Evolutionary conservation across 2,797 vertebrate species (phyloP).

Genomic region (Lacerta bilineata): DNA sequence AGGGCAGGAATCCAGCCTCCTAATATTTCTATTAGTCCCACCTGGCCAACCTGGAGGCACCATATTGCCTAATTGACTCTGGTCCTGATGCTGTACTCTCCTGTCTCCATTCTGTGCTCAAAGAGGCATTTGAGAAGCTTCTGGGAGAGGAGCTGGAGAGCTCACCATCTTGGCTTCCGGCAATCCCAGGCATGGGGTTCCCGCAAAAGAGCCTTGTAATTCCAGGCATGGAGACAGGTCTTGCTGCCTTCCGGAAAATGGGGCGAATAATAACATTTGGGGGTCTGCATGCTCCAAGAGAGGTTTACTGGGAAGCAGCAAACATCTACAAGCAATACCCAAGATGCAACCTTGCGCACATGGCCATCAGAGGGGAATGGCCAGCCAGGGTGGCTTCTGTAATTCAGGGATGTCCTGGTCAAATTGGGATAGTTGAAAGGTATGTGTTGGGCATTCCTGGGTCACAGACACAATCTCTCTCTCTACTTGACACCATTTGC

Average conservation of each 20-base stretch:
- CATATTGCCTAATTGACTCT: no score
- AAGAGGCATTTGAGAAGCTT: background rate
- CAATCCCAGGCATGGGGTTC: background rate
- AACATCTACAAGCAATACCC: no score
- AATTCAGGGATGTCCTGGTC: no score
- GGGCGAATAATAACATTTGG: no score
- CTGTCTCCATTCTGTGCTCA: background rate
- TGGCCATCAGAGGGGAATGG: no score
- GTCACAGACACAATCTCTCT: background rate
- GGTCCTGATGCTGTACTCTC: background rate
- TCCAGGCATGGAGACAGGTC: background rate
- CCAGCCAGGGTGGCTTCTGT: no score
- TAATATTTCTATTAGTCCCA: background rate
- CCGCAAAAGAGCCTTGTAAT: background rate
- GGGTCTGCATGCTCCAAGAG: no score
- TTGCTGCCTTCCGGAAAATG: no score
- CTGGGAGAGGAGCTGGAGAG: background rate
- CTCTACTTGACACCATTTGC: background rate
- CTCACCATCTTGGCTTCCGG: background rate
- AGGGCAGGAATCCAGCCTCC: background rate
- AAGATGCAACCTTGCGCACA: no score
- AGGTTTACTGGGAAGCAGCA: background rate
- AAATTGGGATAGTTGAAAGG: no score
- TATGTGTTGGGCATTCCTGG: no score
- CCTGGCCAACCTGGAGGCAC: background rate